Conservation (phyloP, 2,113 vertebrate species). For the Mugil cephalus region DNA sequence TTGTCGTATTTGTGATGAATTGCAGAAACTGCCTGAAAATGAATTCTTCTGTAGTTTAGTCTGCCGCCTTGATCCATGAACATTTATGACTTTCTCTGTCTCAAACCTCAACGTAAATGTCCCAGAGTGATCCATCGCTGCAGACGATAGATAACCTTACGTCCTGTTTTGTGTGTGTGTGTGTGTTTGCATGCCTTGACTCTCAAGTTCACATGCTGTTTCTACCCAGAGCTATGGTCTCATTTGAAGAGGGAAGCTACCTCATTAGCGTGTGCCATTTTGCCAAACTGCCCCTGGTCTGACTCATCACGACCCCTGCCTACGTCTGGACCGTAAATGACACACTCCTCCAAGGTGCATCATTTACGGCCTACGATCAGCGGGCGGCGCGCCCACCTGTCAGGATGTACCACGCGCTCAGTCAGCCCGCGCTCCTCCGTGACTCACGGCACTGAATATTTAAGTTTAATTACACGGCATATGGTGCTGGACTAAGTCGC, state of each 20-base stretch:
- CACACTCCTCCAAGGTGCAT: slow-evolving; percentile 58
- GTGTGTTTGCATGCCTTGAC: slow-evolving; percentile 17
- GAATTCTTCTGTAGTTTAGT: slow-evolving; percentile 16
- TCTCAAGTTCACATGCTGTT: slow-evolving; percentile 62
- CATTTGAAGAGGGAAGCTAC: slow-evolving; percentile 68
- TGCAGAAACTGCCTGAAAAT: slow-evolving; percentile 24
- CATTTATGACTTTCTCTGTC: slow-evolving; percentile 30
- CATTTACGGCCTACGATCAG: slow-evolving; percentile 53
- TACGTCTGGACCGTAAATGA: slow-evolving; percentile 59
- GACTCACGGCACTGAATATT: slow-evolving; percentile 23
- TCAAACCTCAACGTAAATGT: slow-evolving; percentile 12
- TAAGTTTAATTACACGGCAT: neutral
- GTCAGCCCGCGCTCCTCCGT: slow-evolving; percentile 18
- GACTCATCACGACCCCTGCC: slow-evolving; percentile 63
- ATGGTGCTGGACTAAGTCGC: neutral
- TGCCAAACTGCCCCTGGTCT: slow-evolving; percentile 73
- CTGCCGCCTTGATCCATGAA: neutral
- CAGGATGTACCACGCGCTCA: slow-evolving; percentile 28
- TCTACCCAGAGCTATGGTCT: slow-evolving; percentile 60
- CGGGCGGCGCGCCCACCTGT: slow-evolving; percentile 43
- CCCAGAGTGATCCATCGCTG: slow-evolving; percentile 25
- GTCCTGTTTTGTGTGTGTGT: slow-evolving; percentile 1
- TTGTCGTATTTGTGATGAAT: slow-evolving; percentile 29
- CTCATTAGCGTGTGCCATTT: slow-evolving; percentile 78
- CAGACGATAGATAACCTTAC: slow-evolving; percentile 11